Base-by-base conservation (phyloP, 2,113 vertebrate genomes). In the Myiozetetes cayanensis region DNA sequence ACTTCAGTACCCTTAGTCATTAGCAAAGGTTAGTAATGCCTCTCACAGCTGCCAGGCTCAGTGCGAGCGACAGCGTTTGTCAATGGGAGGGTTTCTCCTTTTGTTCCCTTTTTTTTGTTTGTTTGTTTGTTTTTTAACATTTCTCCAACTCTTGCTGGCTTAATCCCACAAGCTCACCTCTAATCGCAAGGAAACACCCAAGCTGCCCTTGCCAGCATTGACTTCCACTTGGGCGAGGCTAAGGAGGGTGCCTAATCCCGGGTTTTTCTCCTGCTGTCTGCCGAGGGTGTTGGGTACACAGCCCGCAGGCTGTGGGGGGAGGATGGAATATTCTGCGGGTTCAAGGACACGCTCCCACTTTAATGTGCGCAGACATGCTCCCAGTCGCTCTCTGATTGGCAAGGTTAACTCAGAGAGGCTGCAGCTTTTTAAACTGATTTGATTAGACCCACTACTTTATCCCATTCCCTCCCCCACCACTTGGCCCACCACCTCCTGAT, bases 321-420 rank as follows among this genome's bases (percentile, higher is more conserved):
- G 96, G 95, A 94, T 41, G 93, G 89, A 63, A 9, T 35, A 24
- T 2, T 14, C 75, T 11, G 53, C 7, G 93, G 97, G 98, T 98
- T 99, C 98, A 99, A 99, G 99, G 99, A 99, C 99, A 91, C 91
- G 66, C 47, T 90, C 95, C 79, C 62, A 96, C 97, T 97, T 98
- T 98, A 99, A 97, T 99, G 98, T 98, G 98, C 98, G 50, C 97
- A 95, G 97, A 89, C 98, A 97, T 97, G 98, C 98, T 96, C 96
- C 95, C 73, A 59, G 97, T 96, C 91, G 55, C 97, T 97, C 97
- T 71, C 97, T 98, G 98, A 98, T 98, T 98, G 98, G 98, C 98
- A 98, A 98, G 99, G 98, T 99, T 98, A 99, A 97, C 97, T 98
- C 98, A 16, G 94, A 97, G 97, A 98, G 98, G 97, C 98, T 97